Evolutionary conservation across 2,888 invertebrate genomes (phyloP).

Genomic region (Arctia plantaginis): DNA sequence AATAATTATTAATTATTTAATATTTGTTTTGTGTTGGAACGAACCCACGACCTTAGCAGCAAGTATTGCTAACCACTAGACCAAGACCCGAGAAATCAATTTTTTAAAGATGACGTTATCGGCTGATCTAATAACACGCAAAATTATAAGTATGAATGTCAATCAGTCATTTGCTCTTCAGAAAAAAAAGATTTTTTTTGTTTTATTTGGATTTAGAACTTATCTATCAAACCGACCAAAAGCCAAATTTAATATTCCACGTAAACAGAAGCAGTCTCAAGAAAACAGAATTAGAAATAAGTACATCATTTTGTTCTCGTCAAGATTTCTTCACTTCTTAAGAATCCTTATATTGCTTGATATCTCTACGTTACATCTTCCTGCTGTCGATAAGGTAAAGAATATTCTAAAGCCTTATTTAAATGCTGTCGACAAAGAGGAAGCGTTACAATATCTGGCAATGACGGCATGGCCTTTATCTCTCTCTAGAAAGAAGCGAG

Average conservation of each 20-base stretch:
- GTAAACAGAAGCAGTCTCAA: not conserved
- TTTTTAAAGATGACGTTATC: too few relatives aligned
- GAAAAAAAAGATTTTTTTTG: too few relatives aligned
- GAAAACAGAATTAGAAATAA: not conserved
- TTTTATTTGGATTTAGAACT: too few relatives aligned
- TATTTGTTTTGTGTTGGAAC: too few relatives aligned
- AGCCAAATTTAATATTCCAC: not conserved
- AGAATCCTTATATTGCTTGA: not conserved
- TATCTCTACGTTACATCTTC: conserved; percentile 12
- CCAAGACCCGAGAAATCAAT: too few relatives aligned
- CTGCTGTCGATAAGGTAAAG: conserved; percentile 19
- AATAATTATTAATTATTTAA: too few relatives aligned
- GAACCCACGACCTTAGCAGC: too few relatives aligned
- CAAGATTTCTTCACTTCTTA: conserved; percentile 2
- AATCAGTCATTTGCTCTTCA: too few relatives aligned
- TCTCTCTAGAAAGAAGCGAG: conserved; percentile 24
- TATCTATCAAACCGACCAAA: not conserved
- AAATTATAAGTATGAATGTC: too few relatives aligned
- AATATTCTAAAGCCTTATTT: conserved; percentile 24
- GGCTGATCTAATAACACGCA: too few relatives aligned
- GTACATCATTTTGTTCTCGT: not conserved
- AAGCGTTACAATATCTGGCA: conserved; percentile 30
- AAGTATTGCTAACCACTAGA: too few relatives aligned
- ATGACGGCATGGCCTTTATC: conserved; percentile 32
- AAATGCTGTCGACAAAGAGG: conserved; percentile 29